Conservation (phyloP, 2,888 invertebrate genomes). For the Melipona beecheii region DNA sequence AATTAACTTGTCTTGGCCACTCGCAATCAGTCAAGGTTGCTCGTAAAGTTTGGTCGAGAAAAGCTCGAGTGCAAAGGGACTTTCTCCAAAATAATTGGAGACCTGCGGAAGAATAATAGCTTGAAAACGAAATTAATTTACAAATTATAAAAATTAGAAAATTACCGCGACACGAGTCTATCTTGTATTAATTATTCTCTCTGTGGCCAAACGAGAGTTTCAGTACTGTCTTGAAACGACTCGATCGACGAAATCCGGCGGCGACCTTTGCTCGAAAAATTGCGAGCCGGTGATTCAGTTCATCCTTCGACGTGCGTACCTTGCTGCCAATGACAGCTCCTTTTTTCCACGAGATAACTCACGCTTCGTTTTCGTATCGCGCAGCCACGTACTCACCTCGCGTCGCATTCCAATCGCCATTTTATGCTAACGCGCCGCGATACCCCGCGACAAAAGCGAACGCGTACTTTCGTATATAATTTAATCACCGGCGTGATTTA, state of each 20-base stretch:
- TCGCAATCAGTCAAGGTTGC: too few relatives aligned
- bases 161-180: too few relatives aligned
- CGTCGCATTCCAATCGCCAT: constrained; percentile 29
- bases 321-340: constrained; percentile 60
- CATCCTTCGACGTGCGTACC: constrained; percentile 58
- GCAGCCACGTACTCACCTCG: constrained; percentile 5
- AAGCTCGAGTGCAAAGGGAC: too few relatives aligned
- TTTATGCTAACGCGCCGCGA: neutral
- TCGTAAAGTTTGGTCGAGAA: too few relatives aligned
- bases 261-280: constrained; percentile 71
- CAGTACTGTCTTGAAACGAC: neutral
- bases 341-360: constrained; percentile 59
- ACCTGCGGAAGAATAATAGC: too few relatives aligned
- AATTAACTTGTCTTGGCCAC: neutral
- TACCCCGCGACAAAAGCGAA: neutral
- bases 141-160: too few relatives aligned
- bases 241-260: constrained; percentile 11
- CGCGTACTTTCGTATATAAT: constrained; percentile 1
- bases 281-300: constrained; percentile 74
- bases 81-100: too few relatives aligned
- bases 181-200: too few relatives aligned
- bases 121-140: too few relatives aligned
- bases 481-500: neutral
- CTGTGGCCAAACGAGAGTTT: too few relatives aligned
- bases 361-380: constrained; percentile 43